Base-by-base conservation (phyloP, 2,113 vertebrate genomes). In the Siniperca chuatsi region DNA sequence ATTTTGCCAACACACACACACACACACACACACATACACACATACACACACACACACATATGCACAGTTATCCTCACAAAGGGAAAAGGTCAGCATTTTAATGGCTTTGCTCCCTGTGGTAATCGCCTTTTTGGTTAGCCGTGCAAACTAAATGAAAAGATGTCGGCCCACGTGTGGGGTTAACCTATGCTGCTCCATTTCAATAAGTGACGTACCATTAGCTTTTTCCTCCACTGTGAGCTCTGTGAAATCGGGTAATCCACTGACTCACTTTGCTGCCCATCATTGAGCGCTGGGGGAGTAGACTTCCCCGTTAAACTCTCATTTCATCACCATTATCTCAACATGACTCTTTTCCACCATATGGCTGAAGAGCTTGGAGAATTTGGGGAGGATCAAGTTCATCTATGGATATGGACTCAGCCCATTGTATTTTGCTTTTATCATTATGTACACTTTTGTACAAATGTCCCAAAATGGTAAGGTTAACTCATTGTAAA, bases 81-180 rank as follows among this genome's bases (percentile, higher is more conserved):
- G 82, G 61, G 84, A 93, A 94, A 95, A 95, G 94, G 94, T 95
- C 93, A 93, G 82, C 77, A 11, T 91, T 94, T 93, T 93, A 95
- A 94, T 94, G 78, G 92, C 89, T 92, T 89, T 67, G 75, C 92
- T 90, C 86, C 79, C 91, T 37, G 76, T 75, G 65, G 92, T 94
- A 92, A 94, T 94, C 90, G 84, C 86, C 87, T 94, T 93, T 94
- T 92, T 91, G 89, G 91, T 90, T 91, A 85, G 88, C 88, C 65
- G 83, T 87, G 88, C 91, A 92, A 93, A 86, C 89, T 77, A 88
- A 94, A 95, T 92, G 89, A 93, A 93, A 93, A 89, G 82, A 89
- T 87, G 93, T 91, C 81, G 1, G 87, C 76, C 84, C 78, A 72
- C 55, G 78, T 83, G 91, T 88, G 90, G 83, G 89, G 90, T 92